Conservation (phyloP, 1,140 invertebrate genomes). For the Apolygus lucorum region DNA sequence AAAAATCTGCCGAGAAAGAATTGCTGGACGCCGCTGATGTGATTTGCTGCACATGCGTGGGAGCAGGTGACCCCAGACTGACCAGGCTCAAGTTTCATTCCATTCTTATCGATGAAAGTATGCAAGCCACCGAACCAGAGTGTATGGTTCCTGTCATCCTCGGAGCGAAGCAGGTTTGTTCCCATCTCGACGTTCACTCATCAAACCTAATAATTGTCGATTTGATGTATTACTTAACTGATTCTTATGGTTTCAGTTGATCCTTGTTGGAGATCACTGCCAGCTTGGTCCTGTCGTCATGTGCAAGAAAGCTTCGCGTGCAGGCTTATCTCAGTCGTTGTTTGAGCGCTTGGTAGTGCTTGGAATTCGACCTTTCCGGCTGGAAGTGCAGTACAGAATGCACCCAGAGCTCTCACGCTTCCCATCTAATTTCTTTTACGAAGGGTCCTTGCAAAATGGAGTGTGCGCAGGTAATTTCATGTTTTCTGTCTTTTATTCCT, state of each 20-base stretch:
- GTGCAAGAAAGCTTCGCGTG: conserved; percentile 97
- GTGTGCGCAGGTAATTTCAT: conserved; percentile 67
- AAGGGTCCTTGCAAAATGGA: conserved; percentile 96
- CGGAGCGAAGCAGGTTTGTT: conserved; percentile 71
- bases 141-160: conserved; percentile 98
- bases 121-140: conserved; percentile 94
- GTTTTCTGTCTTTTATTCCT: neutral
- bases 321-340: conserved; percentile 92
- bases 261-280: conserved; percentile 97
- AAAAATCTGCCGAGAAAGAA: conserved; percentile 85
- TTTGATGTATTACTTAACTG: conserved; percentile 2
- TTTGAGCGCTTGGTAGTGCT: conserved; percentile 96
- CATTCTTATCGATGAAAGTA: conserved; percentile 96
- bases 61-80: conserved; percentile 90
- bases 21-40: conserved; percentile 94
- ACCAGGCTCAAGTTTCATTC: conserved; percentile 90
- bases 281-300: conserved; percentile 97
- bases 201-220: no score
- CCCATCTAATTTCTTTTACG: conserved; percentile 99
- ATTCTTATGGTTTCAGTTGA: conserved; percentile 53
- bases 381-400: conserved; percentile 99
- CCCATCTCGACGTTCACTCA: no score
- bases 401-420: conserved; percentile 94
- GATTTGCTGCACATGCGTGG: conserved; percentile 98
- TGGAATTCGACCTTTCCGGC: conserved; percentile 85